phyloP scores from a whole-genome alignment of 2,888 invertebrate genomes.

The Adela reaumurella region DNA sequence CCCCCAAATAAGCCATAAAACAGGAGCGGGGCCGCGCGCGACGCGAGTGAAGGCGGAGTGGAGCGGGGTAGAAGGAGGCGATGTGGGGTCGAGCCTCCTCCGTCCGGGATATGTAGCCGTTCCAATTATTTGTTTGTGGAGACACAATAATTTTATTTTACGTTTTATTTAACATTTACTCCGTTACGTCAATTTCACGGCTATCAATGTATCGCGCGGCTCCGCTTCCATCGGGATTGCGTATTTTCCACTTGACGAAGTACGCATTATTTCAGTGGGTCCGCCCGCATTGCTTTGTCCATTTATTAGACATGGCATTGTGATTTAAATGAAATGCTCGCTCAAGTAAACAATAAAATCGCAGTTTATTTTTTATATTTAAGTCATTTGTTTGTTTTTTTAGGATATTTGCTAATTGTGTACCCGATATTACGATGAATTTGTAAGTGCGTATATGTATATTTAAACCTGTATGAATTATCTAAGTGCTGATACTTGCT shows the following conservation, averaged over 20 bases:
- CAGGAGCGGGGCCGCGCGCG: conserved; percentile 32
- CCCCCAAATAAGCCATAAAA: conserved; percentile 57
- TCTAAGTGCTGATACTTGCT: too few relatives aligned
- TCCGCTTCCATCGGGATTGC: conserved; percentile 54
- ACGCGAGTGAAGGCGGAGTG: conserved; percentile 27
- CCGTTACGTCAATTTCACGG: conserved; percentile 57
- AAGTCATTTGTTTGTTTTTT: too few relatives aligned
- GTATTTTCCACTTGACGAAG: conserved; percentile 51
- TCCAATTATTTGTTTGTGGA: conserved; percentile 56
- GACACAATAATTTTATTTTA: conserved; percentile 56
- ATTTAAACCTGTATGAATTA: too few relatives aligned
- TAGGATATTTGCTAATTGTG: too few relatives aligned
- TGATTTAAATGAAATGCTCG: conserved; percentile 21
- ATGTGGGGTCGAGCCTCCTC: background rate
- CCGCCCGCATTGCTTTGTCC: conserved; percentile 38
- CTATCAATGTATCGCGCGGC: conserved; percentile 54
- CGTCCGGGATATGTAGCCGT: conserved; percentile 28
- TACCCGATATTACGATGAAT: too few relatives aligned
- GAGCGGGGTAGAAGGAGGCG: conserved; percentile 16
- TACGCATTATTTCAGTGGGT: conserved; percentile 28
- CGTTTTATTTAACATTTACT: conserved; percentile 58
- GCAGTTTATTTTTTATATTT: too few relatives aligned
- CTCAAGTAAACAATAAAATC: background rate
- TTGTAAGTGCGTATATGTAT: too few relatives aligned
- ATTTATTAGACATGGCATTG: conserved; percentile 47